A percentile compares a stretch with the other conserved stretches of the same genome.
Evolutionary conservation across 2,888 invertebrate species (phyloP).

Genomic region (Morpho achilles): DNA sequence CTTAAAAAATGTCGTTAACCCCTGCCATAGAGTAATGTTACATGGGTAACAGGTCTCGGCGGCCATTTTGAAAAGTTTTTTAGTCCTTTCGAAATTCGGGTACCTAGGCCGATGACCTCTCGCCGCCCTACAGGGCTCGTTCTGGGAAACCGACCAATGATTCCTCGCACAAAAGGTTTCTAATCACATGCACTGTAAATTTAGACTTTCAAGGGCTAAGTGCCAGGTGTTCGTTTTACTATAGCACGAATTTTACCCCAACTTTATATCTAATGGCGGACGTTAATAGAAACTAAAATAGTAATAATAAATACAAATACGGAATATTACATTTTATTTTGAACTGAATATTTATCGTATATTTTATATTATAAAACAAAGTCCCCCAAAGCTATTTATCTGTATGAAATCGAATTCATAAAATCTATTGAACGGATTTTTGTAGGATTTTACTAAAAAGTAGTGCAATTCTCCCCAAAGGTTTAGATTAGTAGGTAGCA

Average conservation of each 20-base stretch:
- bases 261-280: background rate
- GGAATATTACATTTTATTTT: background rate
- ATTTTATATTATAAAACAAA: no score
- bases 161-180: slow-evolving; percentile 30
- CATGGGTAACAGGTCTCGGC: slow-evolving; percentile 70
- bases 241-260: slow-evolving; percentile 22
- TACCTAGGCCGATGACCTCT: slow-evolving; percentile 74
- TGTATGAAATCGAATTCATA: no score
- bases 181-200: slow-evolving; percentile 30
- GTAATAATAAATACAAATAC: background rate
- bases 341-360: background rate
- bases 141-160: slow-evolving; percentile 31
- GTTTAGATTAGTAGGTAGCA: no score
- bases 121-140: slow-evolving; percentile 37
- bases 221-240: slow-evolving; percentile 26
- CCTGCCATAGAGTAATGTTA: slow-evolving; percentile 78
- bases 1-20: slow-evolving; percentile 45
- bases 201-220: slow-evolving; percentile 26
- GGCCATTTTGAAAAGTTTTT: slow-evolving; percentile 73
- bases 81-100: slow-evolving; percentile 78
- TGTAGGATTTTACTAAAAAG: no score
- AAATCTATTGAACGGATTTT: no score
- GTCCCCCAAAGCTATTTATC: no score
- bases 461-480: no score
- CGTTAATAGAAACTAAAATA: slow-evolving; percentile 7